Evolutionary conservation across 2,888 invertebrate species (phyloP).

Genomic region (Athripsodes cinereus): DNA sequence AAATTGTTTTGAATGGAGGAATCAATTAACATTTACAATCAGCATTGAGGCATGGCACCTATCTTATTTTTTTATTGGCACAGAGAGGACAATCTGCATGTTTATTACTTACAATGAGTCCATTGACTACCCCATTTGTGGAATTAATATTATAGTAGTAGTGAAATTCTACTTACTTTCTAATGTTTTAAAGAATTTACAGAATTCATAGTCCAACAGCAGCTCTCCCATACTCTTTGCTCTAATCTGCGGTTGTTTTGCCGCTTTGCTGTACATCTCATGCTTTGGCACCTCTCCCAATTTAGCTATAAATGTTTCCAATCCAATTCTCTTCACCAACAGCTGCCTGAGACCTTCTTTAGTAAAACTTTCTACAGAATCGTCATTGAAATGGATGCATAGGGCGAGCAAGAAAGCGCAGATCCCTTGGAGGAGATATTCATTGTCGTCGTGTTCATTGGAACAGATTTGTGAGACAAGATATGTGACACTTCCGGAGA

Average conservation of each 20-base stretch:
- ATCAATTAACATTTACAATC: no score
- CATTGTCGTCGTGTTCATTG: conserved; percentile 87
- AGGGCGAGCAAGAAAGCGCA: conserved; percentile 91
- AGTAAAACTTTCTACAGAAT: conserved; percentile 67
- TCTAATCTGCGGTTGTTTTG: conserved; percentile 87
- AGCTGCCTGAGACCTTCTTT: conserved; percentile 75
- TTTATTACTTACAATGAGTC: no score
- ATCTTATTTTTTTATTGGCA: no score
- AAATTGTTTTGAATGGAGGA: no score
- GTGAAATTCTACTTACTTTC: conserved; percentile 50
- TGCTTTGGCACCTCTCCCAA: conserved; percentile 80
- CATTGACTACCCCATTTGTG: no score
- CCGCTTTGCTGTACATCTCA: conserved; percentile 86
- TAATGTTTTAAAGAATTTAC: conserved; percentile 78
- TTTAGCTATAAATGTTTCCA: conserved; percentile 82
- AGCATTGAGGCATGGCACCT: no score
- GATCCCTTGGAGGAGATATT: conserved; percentile 79
- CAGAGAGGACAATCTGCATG: no score
- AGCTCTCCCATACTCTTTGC: conserved; percentile 72
- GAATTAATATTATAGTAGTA: no score
- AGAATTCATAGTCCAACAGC: conserved; percentile 92
- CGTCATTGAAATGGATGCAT: conserved; percentile 85
- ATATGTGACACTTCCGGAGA: conserved; percentile 77
- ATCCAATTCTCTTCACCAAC: conserved; percentile 82
- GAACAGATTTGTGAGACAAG: conserved; percentile 74